Percentiles rank a stretch among this genome's conserved stretches.
Conservation (phyloP, 2,797 vertebrate species). For the Rhabdophis nuchalis region DNA sequence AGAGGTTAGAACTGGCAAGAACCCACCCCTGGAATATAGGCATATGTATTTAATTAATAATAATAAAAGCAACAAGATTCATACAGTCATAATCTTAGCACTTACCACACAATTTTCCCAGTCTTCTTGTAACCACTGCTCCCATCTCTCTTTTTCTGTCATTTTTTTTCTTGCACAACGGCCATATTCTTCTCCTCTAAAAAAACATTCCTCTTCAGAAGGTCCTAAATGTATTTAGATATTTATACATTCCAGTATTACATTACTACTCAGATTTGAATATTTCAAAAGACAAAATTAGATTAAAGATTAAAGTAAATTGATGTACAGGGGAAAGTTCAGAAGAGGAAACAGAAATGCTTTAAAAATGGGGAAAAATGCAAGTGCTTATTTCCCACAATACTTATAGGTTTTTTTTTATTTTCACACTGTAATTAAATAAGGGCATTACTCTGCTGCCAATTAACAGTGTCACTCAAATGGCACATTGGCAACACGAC, state of each 20-base stretch:
- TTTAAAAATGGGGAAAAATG: background rate
- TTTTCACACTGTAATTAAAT: background rate
- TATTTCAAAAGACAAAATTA: background rate
- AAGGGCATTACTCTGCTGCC: background rate
- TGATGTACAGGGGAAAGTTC: background rate
- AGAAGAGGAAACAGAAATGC: background rate
- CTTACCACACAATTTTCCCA: constrained; percentile 92
- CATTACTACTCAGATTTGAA: background rate
- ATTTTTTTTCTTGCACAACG: constrained; percentile 63
- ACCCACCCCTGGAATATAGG: too few species aligned
- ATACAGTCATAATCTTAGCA: constrained; percentile 8
- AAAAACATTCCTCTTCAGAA: constrained; percentile 75
- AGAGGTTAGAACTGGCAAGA: too few species aligned
- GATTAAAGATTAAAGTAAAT: background rate
- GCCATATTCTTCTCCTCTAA: constrained; percentile 62
- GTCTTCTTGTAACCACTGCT: constrained; percentile 85
- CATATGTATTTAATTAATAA: background rate
- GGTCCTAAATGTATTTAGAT: constrained; percentile 73
- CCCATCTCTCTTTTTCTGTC: constrained; percentile 77
- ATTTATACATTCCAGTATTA: background rate
- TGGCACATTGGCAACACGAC: background rate
- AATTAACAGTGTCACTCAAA: background rate
- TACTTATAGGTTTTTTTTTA: background rate
- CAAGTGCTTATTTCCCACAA: background rate
- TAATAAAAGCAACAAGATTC: background rate